Percentiles rank a stretch among this genome's conserved stretches.
These are phyloP conservation scores for Hyalella azteca DNA, from an alignment of 2,888 invertebrate species.

Conservation along the genomic window DNA sequence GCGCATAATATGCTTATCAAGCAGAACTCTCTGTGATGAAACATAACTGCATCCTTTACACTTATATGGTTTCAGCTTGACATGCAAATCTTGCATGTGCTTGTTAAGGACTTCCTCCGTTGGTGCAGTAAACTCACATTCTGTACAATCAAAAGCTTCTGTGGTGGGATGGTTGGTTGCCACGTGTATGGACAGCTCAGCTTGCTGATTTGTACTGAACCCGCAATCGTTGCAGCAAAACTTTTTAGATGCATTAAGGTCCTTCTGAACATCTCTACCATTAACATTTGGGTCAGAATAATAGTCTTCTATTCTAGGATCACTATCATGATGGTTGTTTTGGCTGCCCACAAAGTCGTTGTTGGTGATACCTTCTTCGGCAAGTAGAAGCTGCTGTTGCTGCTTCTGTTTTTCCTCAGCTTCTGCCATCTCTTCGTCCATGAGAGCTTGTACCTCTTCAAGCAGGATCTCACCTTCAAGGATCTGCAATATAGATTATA, in stretches of 20 bases:
- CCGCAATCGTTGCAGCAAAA: neutral
- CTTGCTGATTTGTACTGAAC: neutral
- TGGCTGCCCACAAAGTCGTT: too few species aligned
- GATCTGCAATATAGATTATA: neutral
- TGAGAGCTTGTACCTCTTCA: neutral
- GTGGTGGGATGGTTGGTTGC: neutral
- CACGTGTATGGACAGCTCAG: neutral
- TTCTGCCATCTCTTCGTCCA: neutral
- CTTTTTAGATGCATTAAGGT: neutral
- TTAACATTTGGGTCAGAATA: neutral
- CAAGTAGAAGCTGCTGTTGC: neutral
- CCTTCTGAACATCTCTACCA: neutral
- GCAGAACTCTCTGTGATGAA: neutral
- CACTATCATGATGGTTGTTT: neutral
- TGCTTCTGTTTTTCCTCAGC: neutral
- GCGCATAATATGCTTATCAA: neutral
- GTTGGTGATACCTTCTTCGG: neutral
- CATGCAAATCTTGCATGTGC: neutral
- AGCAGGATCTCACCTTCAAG: neutral
- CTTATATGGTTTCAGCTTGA: neutral
- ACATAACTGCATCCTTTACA: neutral
- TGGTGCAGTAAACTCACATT: neutral
- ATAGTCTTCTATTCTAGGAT: neutral
- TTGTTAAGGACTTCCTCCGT: neutral
- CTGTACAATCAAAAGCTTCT: neutral